These are phyloP conservation scores for Pollachius pollachius DNA, from an alignment of 2,113 vertebrate genomes.

Conservation along the genomic window DNA sequence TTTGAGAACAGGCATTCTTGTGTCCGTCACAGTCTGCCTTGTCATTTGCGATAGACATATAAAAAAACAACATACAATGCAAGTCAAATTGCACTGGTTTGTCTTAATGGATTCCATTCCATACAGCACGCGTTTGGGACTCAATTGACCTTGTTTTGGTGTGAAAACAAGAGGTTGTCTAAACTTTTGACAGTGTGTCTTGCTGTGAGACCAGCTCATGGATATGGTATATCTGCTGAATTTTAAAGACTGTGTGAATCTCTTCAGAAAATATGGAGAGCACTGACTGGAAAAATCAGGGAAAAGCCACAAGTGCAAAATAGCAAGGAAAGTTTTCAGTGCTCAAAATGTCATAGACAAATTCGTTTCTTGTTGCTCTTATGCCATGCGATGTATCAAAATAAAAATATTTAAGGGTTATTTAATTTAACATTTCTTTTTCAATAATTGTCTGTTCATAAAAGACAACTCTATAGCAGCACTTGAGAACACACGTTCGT, in stretches of 20 bases:
- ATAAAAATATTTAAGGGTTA: slow-evolving; percentile 14
- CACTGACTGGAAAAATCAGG: neutral
- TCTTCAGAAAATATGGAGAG: neutral
- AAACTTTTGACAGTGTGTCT: neutral
- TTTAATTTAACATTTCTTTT: slow-evolving; percentile 8
- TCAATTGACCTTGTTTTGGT: neutral
- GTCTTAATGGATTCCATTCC: neutral
- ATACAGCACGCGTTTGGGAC: neutral
- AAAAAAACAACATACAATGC: neutral
- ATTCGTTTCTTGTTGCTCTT: neutral
- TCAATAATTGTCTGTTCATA: neutral
- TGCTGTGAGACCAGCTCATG: slow-evolving; percentile 64
- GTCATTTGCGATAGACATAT: neutral
- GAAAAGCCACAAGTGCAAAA: slow-evolving; percentile 36
- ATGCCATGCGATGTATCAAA: slow-evolving; percentile 17
- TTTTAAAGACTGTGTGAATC: too few relatives aligned
- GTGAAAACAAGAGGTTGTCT: neutral
- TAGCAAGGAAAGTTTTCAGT: slow-evolving; percentile 34
- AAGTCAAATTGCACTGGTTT: too few relatives aligned
- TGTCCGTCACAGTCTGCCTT: neutral
- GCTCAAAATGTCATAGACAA: slow-evolving; percentile 19
- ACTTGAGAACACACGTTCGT: slow-evolving; percentile 23
- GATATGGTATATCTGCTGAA: slow-evolving; percentile 46
- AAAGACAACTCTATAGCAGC: slow-evolving; percentile 49
- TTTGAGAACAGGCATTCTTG: slow-evolving; percentile 24